These are phyloP conservation scores for Eledona agricola DNA, from an alignment of 2,888 invertebrate genomes.

Conservation along the genomic window DNA sequence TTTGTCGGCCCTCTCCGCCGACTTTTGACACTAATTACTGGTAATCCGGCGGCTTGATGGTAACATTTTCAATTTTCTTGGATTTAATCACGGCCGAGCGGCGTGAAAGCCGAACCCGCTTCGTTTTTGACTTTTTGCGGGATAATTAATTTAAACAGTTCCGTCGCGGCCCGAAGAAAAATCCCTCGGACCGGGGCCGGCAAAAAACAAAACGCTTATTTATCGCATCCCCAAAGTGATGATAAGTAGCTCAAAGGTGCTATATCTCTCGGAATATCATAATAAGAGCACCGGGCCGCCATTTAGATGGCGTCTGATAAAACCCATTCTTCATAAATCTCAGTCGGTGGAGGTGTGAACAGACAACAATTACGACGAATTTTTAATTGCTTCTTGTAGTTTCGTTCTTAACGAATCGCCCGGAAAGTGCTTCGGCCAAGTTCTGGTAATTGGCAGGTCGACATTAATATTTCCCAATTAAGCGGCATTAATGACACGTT, in stretches of 20 bases:
- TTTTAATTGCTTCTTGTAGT: constrained; percentile 27
- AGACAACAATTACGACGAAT: constrained; percentile 29
- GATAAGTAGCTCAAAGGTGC: constrained; percentile 53
- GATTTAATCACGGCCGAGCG: too few species aligned
- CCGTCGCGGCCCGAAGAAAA: constrained; percentile 9
- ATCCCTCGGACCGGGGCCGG: constrained; percentile 11
- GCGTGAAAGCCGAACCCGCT: too few species aligned
- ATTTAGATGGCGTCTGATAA: constrained; percentile 60
- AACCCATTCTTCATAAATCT: constrained; percentile 54
- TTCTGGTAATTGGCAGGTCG: constrained; percentile 9
- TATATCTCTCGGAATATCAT: constrained; percentile 54
- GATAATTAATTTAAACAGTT: constrained; percentile 21
- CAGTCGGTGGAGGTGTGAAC: constrained; percentile 53
- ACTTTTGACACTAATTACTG: too few species aligned
- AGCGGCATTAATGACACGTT: constrained; percentile 5
- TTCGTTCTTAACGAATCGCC: constrained; percentile 17
- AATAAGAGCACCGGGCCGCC: constrained; percentile 55
- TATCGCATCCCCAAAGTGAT: constrained; percentile 55
- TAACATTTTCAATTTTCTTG: too few species aligned
- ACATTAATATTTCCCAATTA: constrained; percentile 25
- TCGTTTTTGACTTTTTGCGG: constrained; percentile 7
- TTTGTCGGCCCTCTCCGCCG: too few species aligned
- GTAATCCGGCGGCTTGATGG: too few species aligned
- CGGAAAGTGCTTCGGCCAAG: too few species aligned
- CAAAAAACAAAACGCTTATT: constrained; percentile 48